These are phyloP conservation scores for Crossocerus cetratus DNA, from an alignment of 2,888 invertebrate species.

Conservation along the genomic window DNA sequence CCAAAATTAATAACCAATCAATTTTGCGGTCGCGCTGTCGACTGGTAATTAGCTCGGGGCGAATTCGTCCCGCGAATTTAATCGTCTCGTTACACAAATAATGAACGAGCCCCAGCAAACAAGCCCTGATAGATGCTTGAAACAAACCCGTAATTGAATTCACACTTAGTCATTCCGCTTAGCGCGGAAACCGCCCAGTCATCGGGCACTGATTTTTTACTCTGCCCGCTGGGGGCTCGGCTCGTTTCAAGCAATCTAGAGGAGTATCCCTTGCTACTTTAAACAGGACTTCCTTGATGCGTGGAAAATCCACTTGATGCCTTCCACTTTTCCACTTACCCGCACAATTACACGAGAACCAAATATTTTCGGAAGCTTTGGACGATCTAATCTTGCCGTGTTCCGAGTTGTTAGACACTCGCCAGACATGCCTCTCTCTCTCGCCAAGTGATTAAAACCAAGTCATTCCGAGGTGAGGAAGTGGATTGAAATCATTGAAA, in stretches of 20 bases:
- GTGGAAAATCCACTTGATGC: not conserved
- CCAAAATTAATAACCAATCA: too few relatives aligned
- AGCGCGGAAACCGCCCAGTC: slow-evolving; percentile 70
- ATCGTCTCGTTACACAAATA: slow-evolving; percentile 70
- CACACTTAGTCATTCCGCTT: slow-evolving; percentile 73
- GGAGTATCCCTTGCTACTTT: slow-evolving; percentile 32
- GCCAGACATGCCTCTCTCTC: too few relatives aligned
- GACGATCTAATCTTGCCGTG: too few relatives aligned
- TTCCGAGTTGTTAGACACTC: too few relatives aligned
- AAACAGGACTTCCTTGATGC: slow-evolving; percentile 23
- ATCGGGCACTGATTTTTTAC: slow-evolving; percentile 73
- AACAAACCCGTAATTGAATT: slow-evolving; percentile 75
- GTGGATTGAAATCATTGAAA: too few relatives aligned
- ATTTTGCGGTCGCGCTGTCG: too few relatives aligned
- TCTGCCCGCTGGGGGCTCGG: slow-evolving; percentile 53
- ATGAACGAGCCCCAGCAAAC: slow-evolving; percentile 71
- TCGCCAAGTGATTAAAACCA: not conserved
- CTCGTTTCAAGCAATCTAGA: slow-evolving; percentile 57
- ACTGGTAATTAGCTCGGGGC: slow-evolving; percentile 44
- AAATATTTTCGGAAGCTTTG: not conserved
- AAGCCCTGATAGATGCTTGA: slow-evolving; percentile 74
- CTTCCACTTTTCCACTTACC: not conserved
- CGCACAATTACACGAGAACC: not conserved
- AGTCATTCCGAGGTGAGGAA: too few relatives aligned
- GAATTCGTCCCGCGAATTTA: slow-evolving; percentile 65